Evolutionary conservation across 2,113 vertebrate genomes (phyloP), one percentile per base, ranked within the genome.

Genomic region (Numida meleagris): DNA sequence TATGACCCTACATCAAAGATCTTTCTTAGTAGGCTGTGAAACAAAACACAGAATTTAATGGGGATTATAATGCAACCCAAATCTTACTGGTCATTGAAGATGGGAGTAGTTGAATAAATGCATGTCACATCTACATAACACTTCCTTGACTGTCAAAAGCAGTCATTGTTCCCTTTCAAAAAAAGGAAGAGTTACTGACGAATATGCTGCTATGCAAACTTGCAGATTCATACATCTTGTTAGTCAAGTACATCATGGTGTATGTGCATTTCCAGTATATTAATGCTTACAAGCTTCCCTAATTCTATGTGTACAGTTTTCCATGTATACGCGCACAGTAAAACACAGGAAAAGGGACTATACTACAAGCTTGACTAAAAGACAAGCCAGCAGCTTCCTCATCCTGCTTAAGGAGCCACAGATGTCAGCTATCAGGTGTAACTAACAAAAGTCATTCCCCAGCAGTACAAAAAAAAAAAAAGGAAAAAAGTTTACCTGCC

Each of bases 221-320:
- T 51, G 45, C 78, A 82, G 82, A 82, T 31, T n/a, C 16, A 61
- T 29, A 38, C 6, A 18, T 42, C 43, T 84, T 62, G 14, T 25
- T 66, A 74, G 43, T 33, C 12, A 75, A 63, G 3, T 24, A 8
- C 12, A 86, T 42, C 23, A 33, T 0, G 0, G 13, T 25, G 36
- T 17, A 36, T 1, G 3, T 7, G 10, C 14, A 50, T 63, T 24
- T 72, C 31, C n/a, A 79, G 4, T 58, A 53, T 10, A 14, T 23
- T 55, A 79, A 63, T 8, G 16, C 7, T 55, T 59, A 59, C 46
- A 82, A 45, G 43, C 2, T 58, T 72, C 43, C 40, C 0, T 12
- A 82, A 62, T 6, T 70, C n/a, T 9, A 53, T 0, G 0, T 12
- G 21, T 51, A 45, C 31, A 63, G 36, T 17, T 85, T 62, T 71